Base-by-base conservation (phyloP, 2,888 invertebrate species). In the Tenthredo distinguenda region DNA sequence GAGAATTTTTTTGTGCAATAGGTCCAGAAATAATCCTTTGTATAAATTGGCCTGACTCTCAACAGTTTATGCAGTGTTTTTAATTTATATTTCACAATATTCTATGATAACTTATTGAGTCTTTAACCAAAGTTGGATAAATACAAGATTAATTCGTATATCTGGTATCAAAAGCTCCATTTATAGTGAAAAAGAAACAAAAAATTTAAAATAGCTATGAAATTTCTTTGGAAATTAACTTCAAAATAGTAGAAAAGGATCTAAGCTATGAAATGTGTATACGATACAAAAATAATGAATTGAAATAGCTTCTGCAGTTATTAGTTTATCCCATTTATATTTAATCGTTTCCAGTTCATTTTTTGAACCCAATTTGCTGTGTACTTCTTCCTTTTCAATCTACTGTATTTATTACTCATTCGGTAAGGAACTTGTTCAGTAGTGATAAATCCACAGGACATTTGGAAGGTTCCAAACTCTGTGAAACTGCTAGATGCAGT, bases 391-490 rank as follows among this genome's bases (percentile, higher is more conserved):
- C 18, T 21, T 18, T 77, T 47, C 50, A 72, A 31, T 43, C n/a
- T 55, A 10, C n/a, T 85, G 74, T 77, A 76, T n/a, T 86, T 6
- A 68, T 34, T 5, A 5, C 26, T 62, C 62, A 21, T 62, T 21
- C 62, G 10, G 9, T 26, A 68, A 31, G 4, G 18, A 34, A 68
- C 26, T 6, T 47, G 47, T 47, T 47, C 15, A 47, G 34, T 10
- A 68, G 26, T 21, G 12, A 91, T 88, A 89, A 91, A 43, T 31
- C 26, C 47, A 77, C 90, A 95, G 94, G 95, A 96, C 93, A 93
- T 95, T 40, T 96, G 95, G 95, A 94, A 94, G 86, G 90, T 96
- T 85, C 95, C 96, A 31, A 92, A 94, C 47, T 93, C 94, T n/a
- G 91, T 96, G 6, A 94, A 94, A 81, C 94, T 94, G 87, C 93